phyloP scores from a whole-genome alignment of 2,113 vertebrate species.

The Porphyrio hochstetteri region DNA sequence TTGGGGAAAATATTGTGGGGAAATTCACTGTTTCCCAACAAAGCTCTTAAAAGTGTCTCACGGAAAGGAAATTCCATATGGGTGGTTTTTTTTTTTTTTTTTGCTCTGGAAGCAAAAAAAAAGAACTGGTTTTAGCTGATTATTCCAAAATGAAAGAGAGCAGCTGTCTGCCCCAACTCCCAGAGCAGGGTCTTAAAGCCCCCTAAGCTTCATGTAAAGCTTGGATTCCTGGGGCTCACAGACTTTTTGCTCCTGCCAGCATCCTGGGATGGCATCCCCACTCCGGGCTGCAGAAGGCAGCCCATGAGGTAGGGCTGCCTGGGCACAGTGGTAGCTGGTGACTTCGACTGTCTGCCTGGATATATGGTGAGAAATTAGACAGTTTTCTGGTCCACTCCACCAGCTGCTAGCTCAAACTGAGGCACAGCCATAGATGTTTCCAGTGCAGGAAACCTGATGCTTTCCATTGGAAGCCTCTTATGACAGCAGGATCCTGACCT shows the following conservation, averaged over 20 bases:
- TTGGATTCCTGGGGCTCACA: not conserved
- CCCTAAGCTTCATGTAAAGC: not conserved
- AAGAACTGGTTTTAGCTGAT: constrained; percentile 12
- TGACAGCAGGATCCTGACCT: not conserved
- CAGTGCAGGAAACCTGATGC: not conserved
- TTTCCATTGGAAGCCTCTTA: not conserved
- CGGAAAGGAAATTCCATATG: constrained; percentile 53
- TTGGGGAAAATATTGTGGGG: constrained; percentile 19
- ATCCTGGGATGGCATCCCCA: accelerated
- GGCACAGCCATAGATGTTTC: not conserved
- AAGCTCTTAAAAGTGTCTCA: constrained; percentile 21
- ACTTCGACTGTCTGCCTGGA: not conserved
- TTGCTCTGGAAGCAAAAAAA: not conserved
- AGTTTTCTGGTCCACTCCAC: not conserved
- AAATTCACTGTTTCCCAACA: constrained; percentile 26
- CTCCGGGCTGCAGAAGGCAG: not conserved
- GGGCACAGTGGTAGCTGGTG: not conserved
- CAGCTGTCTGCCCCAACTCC: constrained; percentile 18
- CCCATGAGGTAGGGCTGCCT: not conserved
- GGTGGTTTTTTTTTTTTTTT: not conserved
- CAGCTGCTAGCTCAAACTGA: accelerated
- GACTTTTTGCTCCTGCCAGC: not conserved
- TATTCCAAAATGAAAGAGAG: constrained; percentile 18
- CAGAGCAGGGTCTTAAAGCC: not conserved
- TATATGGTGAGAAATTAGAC: not conserved